These are phyloP conservation scores for Xenus cinereus DNA, from an alignment of 2,113 vertebrate species.

Conservation along the genomic window DNA sequence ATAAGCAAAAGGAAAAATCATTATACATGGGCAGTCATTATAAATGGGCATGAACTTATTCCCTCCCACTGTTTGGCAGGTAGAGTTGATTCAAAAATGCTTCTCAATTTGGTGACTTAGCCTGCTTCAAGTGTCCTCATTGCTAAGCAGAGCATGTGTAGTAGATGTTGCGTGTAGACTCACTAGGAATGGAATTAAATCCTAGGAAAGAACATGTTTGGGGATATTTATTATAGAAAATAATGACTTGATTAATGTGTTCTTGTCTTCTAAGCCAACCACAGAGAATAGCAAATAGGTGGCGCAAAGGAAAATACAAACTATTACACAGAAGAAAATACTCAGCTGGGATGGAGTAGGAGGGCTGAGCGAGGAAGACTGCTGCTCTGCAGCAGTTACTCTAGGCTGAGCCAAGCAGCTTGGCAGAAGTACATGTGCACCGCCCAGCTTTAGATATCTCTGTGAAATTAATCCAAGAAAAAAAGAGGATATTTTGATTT, in stretches of 20 bases:
- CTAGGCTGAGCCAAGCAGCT: background rate
- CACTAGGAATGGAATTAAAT: background rate
- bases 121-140: background rate
- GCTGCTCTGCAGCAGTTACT: constrained; percentile 16
- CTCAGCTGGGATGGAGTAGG: background rate
- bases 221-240: constrained; percentile 27
- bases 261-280: constrained; percentile 34
- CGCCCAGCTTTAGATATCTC: background rate
- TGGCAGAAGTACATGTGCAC: background rate
- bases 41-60: background rate
- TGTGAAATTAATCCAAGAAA: background rate
- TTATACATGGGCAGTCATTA: background rate
- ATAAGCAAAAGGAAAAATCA: background rate
- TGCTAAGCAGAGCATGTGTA: background rate
- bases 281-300: constrained; percentile 3
- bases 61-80: background rate
- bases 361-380: background rate
- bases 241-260: constrained; percentile 29
- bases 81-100: background rate
- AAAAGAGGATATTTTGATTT: background rate
- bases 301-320: constrained; percentile 10
- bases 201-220: background rate
- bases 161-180: background rate
- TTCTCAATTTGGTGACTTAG: background rate
- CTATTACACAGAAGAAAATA: background rate